Base-by-base conservation (phyloP, 2,888 invertebrate genomes). In the Lepidochrysops patricia region DNA sequence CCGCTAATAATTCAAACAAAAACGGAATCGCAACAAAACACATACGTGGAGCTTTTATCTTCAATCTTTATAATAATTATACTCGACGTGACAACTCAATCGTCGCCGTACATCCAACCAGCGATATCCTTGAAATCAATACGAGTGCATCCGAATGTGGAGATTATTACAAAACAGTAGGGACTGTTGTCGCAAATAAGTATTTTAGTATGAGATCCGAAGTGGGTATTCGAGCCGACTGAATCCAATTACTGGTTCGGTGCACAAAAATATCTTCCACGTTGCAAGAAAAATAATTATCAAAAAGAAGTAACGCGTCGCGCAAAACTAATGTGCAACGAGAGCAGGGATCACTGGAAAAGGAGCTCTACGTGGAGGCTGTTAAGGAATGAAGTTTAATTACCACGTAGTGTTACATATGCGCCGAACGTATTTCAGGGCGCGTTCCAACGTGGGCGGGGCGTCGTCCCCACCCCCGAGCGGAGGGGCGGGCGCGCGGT, bases 11-110 rank as follows among this genome's bases (percentile, higher is more conserved):
- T 62, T 65, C 64, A 64, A 67, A 64, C 63, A 67, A 67, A 67
- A 68, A 66, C 54, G 32, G 61, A 61, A 57, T 52, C 52, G 64
- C 70, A 68, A 69, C 73, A 71, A 72, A 77, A 80, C 78, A 75
- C 79, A 73, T 73, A 67, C 69, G 67, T 70, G 71, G 72, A 72
- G 75, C 73, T 77, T 71, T 79, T 82, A 87, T 87, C 86, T 76
- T 68, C 69, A 73, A 86, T 85, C 86, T 84, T 83, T 82, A 83
- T 84, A 87, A 86, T 87, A 86, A 88, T 87, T 84, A 84, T 81
- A 77, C 75, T 74, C 70, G 81, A 80, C 82, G 71, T 72, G 74
- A 88, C 80, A 79, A 78, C 88, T 88, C 84, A 87, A 87, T 88
- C 79, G 72, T 62, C 62, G 62, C 62, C 61, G 58, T 50, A 60